Evolutionary conservation across 2,113 vertebrate species (phyloP), one percentile per base, ranked within the genome.

Genomic region (Pandion haliaetus): DNA sequence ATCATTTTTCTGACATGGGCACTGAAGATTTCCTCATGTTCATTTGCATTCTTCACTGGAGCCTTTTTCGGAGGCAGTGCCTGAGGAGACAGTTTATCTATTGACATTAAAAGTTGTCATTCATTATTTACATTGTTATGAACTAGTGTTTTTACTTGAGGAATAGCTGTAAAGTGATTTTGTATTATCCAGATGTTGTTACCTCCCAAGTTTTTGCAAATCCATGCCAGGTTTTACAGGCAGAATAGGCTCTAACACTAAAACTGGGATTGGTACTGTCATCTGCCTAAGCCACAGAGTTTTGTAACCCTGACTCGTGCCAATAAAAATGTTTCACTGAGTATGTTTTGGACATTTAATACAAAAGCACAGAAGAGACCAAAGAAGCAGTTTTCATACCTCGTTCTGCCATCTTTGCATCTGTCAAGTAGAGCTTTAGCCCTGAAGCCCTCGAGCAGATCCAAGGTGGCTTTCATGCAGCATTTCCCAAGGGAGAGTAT

Each of bases 251-350:
- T 89, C 58, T 76, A 80, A 72, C 49, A 18, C 62, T 95, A 47
- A 73, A 95, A 73, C 58, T 15, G 3, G 78, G 89, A 80, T 91
- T 23, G 3, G 52, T 84, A 49, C 88, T 91, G 93, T 97, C 96
- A 61, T 95, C 84, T 84, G 91, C 83, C 45, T 94, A 77, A 96
- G 93, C 94, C 86, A 74, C 91, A 92, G 85, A 80, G 66, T 93
- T 97, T 94, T 95, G 77, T 80, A 96, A 96, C 49, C 28, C 74
- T 86, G 59, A 90, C 59, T 87, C 0, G 2, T 91, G 95, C 95
- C 96, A 94, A 91, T 95, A 96, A 96, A 95, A 96, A 95, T 62
- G 81, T 89, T 95, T 93, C 45, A 16, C 86, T 82, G 66, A 85
- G 58, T 4, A 1, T 97, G 77, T 87, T 95, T 96, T 96, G 78